Evolutionary conservation across 2,888 invertebrate species (phyloP).

Genomic region (Argynnis bischoffii): DNA sequence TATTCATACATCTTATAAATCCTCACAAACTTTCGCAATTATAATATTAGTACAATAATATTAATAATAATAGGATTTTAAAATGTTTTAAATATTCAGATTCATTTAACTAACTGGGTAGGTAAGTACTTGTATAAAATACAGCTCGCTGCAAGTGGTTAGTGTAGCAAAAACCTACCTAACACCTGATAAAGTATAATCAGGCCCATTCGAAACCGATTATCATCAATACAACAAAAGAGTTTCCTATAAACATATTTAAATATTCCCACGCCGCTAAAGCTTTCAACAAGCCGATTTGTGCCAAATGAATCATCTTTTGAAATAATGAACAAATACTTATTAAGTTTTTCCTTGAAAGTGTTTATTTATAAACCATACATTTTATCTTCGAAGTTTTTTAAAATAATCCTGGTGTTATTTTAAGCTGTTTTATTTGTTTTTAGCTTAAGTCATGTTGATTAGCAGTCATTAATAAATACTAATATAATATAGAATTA

Average conservation of each 20-base stretch:
- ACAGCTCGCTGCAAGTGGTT: conserved; percentile 5
- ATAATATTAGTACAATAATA: too few relatives aligned
- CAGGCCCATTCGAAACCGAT: conserved; percentile 27
- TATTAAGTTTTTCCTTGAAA: conserved; percentile 27
- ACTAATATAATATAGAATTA: too few relatives aligned
- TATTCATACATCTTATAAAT: too few relatives aligned
- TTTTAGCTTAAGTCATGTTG: not conserved
- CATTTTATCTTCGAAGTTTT: conserved; percentile 16
- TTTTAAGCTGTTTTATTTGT: not conserved
- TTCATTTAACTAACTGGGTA: not conserved
- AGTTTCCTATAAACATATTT: conserved; percentile 19
- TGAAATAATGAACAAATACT: conserved; percentile 23
- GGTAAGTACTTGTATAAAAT: not conserved
- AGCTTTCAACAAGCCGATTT: conserved; percentile 32
- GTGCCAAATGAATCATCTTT: conserved; percentile 35
- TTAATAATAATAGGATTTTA: too few relatives aligned
- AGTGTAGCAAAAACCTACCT: not conserved
- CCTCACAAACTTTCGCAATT: too few relatives aligned
- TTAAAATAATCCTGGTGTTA: conserved; percentile 9
- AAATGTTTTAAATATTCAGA: too few relatives aligned
- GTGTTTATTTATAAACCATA: conserved; percentile 16
- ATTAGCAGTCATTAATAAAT: conserved; percentile 3
- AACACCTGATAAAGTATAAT: conserved; percentile 29
- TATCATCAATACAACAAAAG: conserved; percentile 25
- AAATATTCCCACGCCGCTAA: conserved; percentile 32